Evolutionary conservation across 2,797 vertebrate species (phyloP).

Genomic region (Cetoscarus ocellatus): DNA sequence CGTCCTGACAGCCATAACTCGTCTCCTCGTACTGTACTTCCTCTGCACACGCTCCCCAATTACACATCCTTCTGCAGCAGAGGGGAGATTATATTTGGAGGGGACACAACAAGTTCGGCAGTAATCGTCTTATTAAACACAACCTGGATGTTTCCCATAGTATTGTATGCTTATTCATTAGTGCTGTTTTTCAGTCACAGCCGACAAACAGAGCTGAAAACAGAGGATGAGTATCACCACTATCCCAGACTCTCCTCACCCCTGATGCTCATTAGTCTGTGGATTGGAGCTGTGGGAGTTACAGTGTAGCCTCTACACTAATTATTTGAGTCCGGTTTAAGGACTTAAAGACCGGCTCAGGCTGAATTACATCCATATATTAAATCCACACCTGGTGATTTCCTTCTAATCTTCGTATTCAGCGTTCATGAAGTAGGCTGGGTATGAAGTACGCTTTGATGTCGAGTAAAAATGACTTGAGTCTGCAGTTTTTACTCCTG

Average conservation of each 20-base stretch:
- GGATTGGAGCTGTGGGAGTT: slow-evolving; percentile 29
- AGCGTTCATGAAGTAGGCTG: neutral
- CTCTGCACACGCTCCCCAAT: slow-evolving; percentile 42
- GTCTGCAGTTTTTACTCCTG: neutral
- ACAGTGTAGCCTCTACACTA: slow-evolving; percentile 15
- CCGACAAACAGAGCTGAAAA: slow-evolving; percentile 32
- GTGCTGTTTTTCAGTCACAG: slow-evolving; percentile 29
- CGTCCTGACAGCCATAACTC: slow-evolving; percentile 52
- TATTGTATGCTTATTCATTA: slow-evolving; percentile 38
- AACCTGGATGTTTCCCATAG: slow-evolving; percentile 26
- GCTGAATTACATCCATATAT: slow-evolving; percentile 29
- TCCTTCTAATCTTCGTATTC: slow-evolving; percentile 8
- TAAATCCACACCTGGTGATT: slow-evolving; percentile 1
- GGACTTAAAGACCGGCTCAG: slow-evolving; percentile 7
- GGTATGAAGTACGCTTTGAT: neutral
- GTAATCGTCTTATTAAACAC: slow-evolving; percentile 34
- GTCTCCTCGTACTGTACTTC: slow-evolving; percentile 51
- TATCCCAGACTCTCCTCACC: slow-evolving; percentile 24
- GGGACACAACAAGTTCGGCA: slow-evolving; percentile 28
- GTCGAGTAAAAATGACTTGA: neutral
- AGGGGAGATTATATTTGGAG: slow-evolving; percentile 23
- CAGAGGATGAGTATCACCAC: slow-evolving; percentile 26
- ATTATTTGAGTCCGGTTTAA: slow-evolving; percentile 40
- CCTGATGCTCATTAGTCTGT: slow-evolving; percentile 54
- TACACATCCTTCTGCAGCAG: slow-evolving; percentile 36